Percentiles rank a stretch among this genome's conserved stretches.
These are phyloP conservation scores for Daptonema setosum DNA, from an alignment of 2,888 invertebrate species.

Conservation along the genomic window DNA sequence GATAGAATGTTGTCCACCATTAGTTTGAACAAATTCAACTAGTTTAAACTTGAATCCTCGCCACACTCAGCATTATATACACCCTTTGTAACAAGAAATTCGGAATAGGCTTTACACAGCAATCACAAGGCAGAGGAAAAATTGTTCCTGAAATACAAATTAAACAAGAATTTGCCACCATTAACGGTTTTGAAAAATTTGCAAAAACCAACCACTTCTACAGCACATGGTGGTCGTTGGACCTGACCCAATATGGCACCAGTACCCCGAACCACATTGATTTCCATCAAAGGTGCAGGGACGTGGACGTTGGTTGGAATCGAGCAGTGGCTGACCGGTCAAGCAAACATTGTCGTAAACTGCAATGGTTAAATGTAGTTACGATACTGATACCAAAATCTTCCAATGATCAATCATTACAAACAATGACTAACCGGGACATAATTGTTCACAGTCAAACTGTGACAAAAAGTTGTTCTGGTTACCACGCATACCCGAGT, in stretches of 20 bases:
- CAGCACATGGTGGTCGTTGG: constrained; percentile 9
- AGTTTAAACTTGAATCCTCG: too few relatives aligned
- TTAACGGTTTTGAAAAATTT: too few relatives aligned
- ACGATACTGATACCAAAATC: too few relatives aligned
- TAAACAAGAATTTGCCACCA: too few relatives aligned
- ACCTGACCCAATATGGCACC: constrained; percentile 9
- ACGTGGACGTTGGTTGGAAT: constrained; percentile 12
- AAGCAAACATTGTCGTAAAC: constrained; percentile 22
- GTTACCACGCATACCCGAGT: constrained; percentile 2
- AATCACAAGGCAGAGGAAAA: too few relatives aligned
- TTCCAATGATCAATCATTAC: not conserved
- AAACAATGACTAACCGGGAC: not conserved
- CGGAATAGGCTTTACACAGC: too few relatives aligned
- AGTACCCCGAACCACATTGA: constrained; percentile 9
- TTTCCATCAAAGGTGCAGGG: constrained; percentile 17
- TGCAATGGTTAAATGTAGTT: constrained; percentile 11
- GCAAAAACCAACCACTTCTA: constrained; percentile 10
- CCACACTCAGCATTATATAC: too few relatives aligned
- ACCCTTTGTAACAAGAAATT: too few relatives aligned
- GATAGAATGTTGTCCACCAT: too few relatives aligned
- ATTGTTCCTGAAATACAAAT: too few relatives aligned
- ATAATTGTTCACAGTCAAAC: constrained; percentile 1
- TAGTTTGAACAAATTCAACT: too few relatives aligned
- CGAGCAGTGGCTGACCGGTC: constrained; percentile 16
- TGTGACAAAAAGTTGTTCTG: constrained; percentile 6